Evolutionary conservation across 2,888 invertebrate genomes (phyloP).

Genomic region (Galeruca laticollis): DNA sequence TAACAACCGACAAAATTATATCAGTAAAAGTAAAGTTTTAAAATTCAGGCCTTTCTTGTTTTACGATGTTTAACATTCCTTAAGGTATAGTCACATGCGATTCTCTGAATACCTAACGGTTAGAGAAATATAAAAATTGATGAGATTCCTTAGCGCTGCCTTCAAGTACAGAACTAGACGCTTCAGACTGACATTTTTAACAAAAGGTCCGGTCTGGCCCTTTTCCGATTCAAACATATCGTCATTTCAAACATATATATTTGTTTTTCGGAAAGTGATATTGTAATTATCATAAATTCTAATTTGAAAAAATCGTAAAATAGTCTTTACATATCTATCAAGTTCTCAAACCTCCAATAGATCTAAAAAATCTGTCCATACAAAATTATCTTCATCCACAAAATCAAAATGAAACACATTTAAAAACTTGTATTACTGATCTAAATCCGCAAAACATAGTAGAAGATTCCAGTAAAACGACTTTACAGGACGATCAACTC

Average conservation of each 20-base stretch:
- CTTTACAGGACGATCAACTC: neutral
- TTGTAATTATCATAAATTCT: too few relatives aligned
- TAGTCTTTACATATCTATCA: too few relatives aligned
- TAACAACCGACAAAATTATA: too few relatives aligned
- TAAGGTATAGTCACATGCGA: neutral
- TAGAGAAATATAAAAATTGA: neutral
- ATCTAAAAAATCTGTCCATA: neutral
- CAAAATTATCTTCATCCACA: neutral
- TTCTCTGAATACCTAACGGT: neutral
- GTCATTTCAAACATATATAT: too few relatives aligned
- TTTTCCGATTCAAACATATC: too few relatives aligned
- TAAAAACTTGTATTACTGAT: neutral
- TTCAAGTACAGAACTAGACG: neutral
- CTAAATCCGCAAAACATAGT: neutral
- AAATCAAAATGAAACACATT: neutral
- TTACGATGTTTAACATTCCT: slow-evolving; percentile 2
- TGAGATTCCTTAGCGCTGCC: neutral
- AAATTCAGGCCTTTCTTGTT: too few relatives aligned
- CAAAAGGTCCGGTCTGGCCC: too few relatives aligned
- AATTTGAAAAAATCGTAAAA: too few relatives aligned
- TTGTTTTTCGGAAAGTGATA: too few relatives aligned
- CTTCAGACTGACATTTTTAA: neutral
- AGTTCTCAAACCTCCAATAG: neutral
- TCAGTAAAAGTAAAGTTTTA: too few relatives aligned
- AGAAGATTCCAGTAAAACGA: neutral